Evolutionary conservation across 2,888 invertebrate genomes (phyloP), one percentile per base, ranked within the genome.

Genomic region (Helleia helle): DNA sequence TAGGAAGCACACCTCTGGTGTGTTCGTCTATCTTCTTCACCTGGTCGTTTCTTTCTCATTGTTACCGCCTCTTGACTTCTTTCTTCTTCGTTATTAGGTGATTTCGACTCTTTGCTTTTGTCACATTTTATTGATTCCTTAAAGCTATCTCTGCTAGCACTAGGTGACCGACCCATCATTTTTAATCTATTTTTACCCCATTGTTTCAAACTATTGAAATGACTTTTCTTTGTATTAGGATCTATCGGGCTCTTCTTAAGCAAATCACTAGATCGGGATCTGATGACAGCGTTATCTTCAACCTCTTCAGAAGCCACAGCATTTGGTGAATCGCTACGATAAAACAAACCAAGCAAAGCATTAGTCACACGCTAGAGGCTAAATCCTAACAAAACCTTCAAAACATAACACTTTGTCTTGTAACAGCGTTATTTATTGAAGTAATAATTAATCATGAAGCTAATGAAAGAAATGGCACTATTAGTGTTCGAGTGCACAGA

Each of bases 121-220:
- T 83, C 85, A 25, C 56, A 55, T 59, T 74, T 80, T 15, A 67
- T 58, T 28, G 66, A 69, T 52, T 79, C 80, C 56, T 71, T 75
- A 56, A 77, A 74, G 57, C 70, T 80, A 59, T 77, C 88, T 71
- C 71, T 83, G 67, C 87, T 88, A 38, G 81, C 71, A 52, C 88
- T 88, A 13, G 86, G 83, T 43, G 87, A 87, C 70, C 89, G 87
- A 55, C 90, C 90, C 60, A 93, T 92, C 62, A 93, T 85, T 67
- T 88, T 89, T 65, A 94, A 86, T 53, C 93, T 88, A 57, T 89
- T 93, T 64, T 91, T 91, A 42, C 94, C 93, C 94, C 94, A 95
- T 64, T 93, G 92, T 69, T 93, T 93, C 42, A 95, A 75, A 15
- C 91, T 91, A 68, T 93, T 93, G 69, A 95, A 92, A 62, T 92